These are phyloP conservation scores for Falcaria lacertinaria DNA, from an alignment of 2,888 invertebrate genomes.

Conservation along the genomic window DNA sequence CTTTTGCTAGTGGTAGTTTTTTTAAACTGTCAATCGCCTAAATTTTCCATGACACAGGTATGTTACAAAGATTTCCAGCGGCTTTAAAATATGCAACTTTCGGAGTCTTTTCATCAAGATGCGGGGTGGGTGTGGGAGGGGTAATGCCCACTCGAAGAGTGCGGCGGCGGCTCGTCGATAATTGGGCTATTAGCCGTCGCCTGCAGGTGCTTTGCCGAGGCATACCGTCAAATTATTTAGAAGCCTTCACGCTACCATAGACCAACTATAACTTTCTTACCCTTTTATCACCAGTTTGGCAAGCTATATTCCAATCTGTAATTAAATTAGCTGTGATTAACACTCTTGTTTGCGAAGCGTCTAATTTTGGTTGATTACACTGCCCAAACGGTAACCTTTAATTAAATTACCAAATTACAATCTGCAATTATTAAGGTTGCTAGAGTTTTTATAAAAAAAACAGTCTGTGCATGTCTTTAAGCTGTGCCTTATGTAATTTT, in stretches of 20 bases:
- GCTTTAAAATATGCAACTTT: conserved; percentile 20
- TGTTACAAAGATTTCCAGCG: conserved; percentile 22
- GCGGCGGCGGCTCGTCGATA: conserved; percentile 57
- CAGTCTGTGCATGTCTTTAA: no score
- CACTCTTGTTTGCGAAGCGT: background rate
- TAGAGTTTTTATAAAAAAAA: no score
- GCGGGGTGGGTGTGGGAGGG: conserved; percentile 30
- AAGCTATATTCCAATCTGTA: background rate
- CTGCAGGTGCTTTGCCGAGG: conserved; percentile 49
- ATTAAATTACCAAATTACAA: background rate
- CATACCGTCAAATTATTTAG: conserved; percentile 49
- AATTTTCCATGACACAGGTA: no score
- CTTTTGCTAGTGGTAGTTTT: no score
- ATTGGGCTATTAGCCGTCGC: conserved; percentile 63
- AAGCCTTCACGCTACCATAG: conserved; percentile 23
- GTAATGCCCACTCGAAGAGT: conserved; percentile 56
- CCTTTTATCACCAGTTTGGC: background rate
- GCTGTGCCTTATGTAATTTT: no score
- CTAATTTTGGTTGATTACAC: background rate
- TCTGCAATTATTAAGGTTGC: no score
- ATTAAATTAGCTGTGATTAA: background rate
- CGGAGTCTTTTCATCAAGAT: conserved; percentile 40
- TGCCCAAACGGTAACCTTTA: background rate
- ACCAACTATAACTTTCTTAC: conserved; percentile 1
- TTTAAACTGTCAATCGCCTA: no score